Evolutionary conservation across 2,888 invertebrate species (phyloP), one percentile per base, ranked within the genome.

Genomic region (Nemapogon koenigi): DNA sequence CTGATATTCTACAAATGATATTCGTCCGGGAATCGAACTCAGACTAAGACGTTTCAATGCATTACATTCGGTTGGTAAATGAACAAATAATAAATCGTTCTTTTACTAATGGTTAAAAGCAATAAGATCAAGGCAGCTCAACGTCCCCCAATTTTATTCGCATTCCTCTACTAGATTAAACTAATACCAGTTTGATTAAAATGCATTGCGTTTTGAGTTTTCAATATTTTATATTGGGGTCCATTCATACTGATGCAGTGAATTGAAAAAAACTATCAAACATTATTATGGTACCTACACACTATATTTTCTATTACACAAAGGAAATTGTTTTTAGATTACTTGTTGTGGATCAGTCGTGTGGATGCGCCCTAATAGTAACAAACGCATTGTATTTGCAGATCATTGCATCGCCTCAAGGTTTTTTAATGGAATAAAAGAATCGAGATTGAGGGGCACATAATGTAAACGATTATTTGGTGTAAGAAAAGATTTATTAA

Each of bases 161-260:
- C 67, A 72, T 72, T 73, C 69, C 65, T 22, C 32, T 61, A 62
- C 53, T 57, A 66, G 72, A 75, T 73, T 73, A 72, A 57, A 65
- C 66, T 76, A 76, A 76, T 76, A 57, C 76, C 68, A 53, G 62
- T 72, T 76, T 76, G 72, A 76, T 76, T 73, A 75, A 75, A 76
- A 71, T 66, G 65, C 69, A 71, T 61, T 49, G 48, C 49, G 45
- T 44, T 50, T 45, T 61, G 60, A 63, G 59, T 64, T 66, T 70
- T 65, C 64, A 65, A 70, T 72, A 71, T 73, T 68, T 65, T 67
- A 69, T 68, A 68, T 69, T 56, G 61, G 58, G 67, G 59, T 59
- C 60, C 51, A 53, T 51, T 53, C 52, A 51, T 33, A 33, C 31
- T n/a, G 16, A 31, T 4, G n/a, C 3, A 31, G 16, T 22, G 6